Conservation (phyloP, 2,797 vertebrate species). For the Lithobates sylvaticus region DNA sequence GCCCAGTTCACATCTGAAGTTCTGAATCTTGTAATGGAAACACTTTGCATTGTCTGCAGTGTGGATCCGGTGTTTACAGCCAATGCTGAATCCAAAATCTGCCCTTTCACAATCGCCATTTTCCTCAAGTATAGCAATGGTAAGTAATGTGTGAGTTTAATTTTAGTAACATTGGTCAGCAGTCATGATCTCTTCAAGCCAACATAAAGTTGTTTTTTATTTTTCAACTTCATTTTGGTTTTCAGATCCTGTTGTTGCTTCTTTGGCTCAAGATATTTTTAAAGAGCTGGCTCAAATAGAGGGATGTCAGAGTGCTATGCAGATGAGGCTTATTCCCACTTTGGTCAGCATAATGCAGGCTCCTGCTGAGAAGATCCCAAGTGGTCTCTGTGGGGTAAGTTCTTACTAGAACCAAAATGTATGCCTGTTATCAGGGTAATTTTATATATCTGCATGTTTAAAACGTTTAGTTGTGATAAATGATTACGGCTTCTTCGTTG, state of each 20-base stretch:
- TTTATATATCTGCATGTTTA: no score
- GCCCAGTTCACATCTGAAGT: slow-evolving; percentile 98
- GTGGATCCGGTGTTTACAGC: slow-evolving; percentile 93
- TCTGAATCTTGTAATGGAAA: slow-evolving; percentile 98
- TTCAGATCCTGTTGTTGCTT: slow-evolving; percentile 95
- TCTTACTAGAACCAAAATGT: no score
- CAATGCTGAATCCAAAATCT: slow-evolving; percentile 94
- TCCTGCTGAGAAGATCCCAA: slow-evolving; percentile 94
- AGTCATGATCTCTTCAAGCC: no score
- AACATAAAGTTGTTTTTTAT: background rate
- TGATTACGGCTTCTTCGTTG: no score
- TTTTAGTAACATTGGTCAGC: no score
- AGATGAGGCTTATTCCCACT: slow-evolving; percentile 96
- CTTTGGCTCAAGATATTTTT: slow-evolving; percentile 97
- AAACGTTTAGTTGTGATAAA: no score
- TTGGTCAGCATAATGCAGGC: slow-evolving; percentile 99
- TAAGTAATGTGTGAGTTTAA: slow-evolving; percentile 65
- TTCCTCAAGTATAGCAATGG: slow-evolving; percentile 98
- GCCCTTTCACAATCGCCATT: slow-evolving; percentile 97
- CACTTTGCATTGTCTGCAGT: slow-evolving; percentile 96
- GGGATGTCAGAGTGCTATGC: slow-evolving; percentile 96
- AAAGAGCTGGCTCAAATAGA: slow-evolving; percentile 97
- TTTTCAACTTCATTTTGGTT: slow-evolving; percentile 60
- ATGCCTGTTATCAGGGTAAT: no score
- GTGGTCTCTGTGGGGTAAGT: slow-evolving; percentile 95